phyloP scores from a whole-genome alignment of 2,888 invertebrate species.

The Dicyrtoma fusca region DNA sequence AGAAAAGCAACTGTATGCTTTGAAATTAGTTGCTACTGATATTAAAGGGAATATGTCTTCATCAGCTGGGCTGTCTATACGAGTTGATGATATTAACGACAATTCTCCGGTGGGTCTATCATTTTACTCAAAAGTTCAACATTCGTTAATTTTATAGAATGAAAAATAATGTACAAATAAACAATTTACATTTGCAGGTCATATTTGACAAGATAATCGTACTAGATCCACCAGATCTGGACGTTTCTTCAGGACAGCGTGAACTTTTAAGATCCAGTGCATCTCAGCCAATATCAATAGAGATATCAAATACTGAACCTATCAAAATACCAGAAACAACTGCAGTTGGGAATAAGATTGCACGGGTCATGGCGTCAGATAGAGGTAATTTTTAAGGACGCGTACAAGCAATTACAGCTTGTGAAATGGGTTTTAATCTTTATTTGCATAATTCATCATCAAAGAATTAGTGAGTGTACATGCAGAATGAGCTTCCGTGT shows the following conservation, averaged over 20 bases:
- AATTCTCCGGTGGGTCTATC: constrained; percentile 62
- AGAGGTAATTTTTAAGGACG: constrained; percentile 49
- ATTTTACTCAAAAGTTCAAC: not conserved
- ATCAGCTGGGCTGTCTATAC: constrained; percentile 72
- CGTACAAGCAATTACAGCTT: not conserved
- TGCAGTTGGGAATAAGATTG: constrained; percentile 58
- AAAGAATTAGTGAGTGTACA: no score
- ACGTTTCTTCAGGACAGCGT: constrained; percentile 49
- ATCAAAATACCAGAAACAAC: constrained; percentile 57
- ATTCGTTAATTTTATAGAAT: not conserved
- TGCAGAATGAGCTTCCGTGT: no score
- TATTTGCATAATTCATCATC: no score
- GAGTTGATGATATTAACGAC: constrained; percentile 79
- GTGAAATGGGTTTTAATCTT: not conserved
- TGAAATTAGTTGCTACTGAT: constrained; percentile 76
- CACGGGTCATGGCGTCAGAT: constrained; percentile 57
- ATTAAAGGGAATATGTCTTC: constrained; percentile 69
- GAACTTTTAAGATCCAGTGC: constrained; percentile 53
- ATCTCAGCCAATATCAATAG: constrained; percentile 54
- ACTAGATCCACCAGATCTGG: constrained; percentile 53
- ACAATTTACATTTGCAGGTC: constrained; percentile 13
- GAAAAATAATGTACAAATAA: not conserved
- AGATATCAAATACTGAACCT: constrained; percentile 54
- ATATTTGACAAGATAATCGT: constrained; percentile 55
- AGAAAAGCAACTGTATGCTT: constrained; percentile 68